Conservation (phyloP, 2,888 invertebrate species). For the Hemistola chrysoprasaria region DNA sequence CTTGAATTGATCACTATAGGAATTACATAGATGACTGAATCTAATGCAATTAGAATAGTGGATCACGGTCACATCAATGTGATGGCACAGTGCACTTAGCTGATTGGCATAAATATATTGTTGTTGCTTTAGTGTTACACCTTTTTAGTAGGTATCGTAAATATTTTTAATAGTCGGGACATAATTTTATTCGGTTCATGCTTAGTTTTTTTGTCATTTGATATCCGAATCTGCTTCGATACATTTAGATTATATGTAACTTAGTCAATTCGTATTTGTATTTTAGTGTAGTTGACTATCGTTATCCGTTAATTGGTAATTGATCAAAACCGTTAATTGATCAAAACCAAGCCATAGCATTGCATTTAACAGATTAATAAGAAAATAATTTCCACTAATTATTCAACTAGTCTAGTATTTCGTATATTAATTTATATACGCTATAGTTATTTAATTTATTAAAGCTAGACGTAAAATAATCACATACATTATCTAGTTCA, state of each 20-base stretch:
- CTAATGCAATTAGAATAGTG: conserved; percentile 50
- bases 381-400: no score
- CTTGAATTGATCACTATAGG: conserved; percentile 48
- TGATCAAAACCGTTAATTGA: no score
- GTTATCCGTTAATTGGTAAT: no score
- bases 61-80: conserved; percentile 54
- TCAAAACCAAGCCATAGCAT: no score
- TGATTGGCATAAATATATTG: conserved; percentile 32
- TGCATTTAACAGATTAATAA: no score
- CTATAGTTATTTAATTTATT: not conserved
- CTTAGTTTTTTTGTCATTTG: not conserved
- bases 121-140: conserved; percentile 13
- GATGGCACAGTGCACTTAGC: conserved; percentile 74
- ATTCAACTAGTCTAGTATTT: no score
- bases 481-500: conserved; percentile 40
- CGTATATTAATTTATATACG: no score
- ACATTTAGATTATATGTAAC: conserved; percentile 35
- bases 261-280: conserved; percentile 51
- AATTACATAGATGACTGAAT: conserved; percentile 56
- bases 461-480: conserved; percentile 12
- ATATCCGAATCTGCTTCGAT: conserved; percentile 10
- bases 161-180: conserved; percentile 1
- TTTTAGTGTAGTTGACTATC: no score
- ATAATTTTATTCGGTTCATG: conserved; percentile 1
- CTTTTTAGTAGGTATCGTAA: conserved; percentile 2